These are phyloP conservation scores for Cryptotermes secundus DNA, from an alignment of 1,140 invertebrate genomes.

Conservation along the genomic window DNA sequence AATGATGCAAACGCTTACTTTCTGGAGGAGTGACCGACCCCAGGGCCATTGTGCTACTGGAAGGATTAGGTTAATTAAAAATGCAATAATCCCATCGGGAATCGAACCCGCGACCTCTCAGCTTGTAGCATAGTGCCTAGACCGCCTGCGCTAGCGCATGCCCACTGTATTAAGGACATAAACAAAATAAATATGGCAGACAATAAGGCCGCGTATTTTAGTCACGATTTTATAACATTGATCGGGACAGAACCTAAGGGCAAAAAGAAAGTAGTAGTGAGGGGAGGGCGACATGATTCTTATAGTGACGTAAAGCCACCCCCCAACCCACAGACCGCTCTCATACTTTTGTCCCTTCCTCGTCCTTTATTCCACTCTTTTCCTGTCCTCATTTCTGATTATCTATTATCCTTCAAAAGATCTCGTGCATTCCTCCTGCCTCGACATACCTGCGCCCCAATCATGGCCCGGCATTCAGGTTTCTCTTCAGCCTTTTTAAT, in stretches of 20 bases:
- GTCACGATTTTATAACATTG: not conserved
- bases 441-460: not conserved
- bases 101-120: no score
- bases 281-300: not conserved
- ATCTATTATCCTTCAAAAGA: not conserved
- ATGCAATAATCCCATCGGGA: no score
- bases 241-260: not conserved
- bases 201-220: not conserved
- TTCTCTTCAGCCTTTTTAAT: constrained; percentile 12
- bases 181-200: no score
- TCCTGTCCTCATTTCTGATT: constrained; percentile 4
- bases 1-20: no score
- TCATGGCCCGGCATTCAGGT: not conserved
- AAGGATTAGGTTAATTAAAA: no score
- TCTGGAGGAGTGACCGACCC: no score
- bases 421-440: not conserved
- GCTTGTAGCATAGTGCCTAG: no score
- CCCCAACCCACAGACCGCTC: no score
- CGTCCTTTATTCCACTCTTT: not conserved
- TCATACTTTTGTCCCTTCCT: not conserved
- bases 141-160: no score
- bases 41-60: no score
- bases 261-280: not conserved
- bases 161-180: no score
- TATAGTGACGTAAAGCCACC: not conserved